A percentile compares a stretch with the other conserved stretches of the same genome.
Evolutionary conservation across 1,140 invertebrate genomes (phyloP).

Genomic region (Sinonovacula constricta): DNA sequence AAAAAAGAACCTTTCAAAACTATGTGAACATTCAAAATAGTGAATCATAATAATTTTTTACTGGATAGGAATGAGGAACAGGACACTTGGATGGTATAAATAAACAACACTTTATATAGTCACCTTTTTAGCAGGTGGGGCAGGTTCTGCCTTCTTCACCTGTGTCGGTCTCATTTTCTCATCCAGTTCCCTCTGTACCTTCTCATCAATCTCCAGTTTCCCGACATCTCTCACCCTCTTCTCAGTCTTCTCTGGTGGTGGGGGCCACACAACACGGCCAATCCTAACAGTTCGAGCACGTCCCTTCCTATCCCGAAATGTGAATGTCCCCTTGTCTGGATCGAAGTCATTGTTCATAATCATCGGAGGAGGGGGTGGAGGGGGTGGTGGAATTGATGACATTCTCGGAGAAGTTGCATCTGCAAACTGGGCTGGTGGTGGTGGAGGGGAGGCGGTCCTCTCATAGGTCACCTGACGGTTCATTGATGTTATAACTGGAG

Average conservation of each 20-base stretch:
- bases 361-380: slow-evolving; percentile 84
- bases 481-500: slow-evolving; percentile 31
- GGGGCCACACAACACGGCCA: slow-evolving; percentile 98
- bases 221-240: slow-evolving; percentile 65
- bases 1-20: too few species aligned
- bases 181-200: slow-evolving; percentile 66
- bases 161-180: slow-evolving; percentile 52
- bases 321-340: slow-evolving; percentile 68
- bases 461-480: slow-evolving; percentile 14
- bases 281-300: slow-evolving; percentile 96
- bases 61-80: too few species aligned
- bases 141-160: slow-evolving; percentile 46
- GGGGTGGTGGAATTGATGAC: slow-evolving; percentile 71
- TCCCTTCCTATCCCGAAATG: slow-evolving; percentile 81
- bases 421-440: slow-evolving; percentile 55
- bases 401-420: slow-evolving; percentile 48
- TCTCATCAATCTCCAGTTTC: slow-evolving; percentile 74
- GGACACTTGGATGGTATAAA: too few species aligned
- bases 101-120: too few species aligned
- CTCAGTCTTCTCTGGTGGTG: slow-evolving; percentile 80
- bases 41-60: too few species aligned
- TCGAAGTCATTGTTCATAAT: slow-evolving; percentile 88
- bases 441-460: slow-evolving; percentile 23
- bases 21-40: too few species aligned
- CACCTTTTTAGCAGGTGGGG: slow-evolving; percentile 52